Evolutionary conservation across 2,113 vertebrate genomes (phyloP).

Genomic region (Theristicus caerulescens): DNA sequence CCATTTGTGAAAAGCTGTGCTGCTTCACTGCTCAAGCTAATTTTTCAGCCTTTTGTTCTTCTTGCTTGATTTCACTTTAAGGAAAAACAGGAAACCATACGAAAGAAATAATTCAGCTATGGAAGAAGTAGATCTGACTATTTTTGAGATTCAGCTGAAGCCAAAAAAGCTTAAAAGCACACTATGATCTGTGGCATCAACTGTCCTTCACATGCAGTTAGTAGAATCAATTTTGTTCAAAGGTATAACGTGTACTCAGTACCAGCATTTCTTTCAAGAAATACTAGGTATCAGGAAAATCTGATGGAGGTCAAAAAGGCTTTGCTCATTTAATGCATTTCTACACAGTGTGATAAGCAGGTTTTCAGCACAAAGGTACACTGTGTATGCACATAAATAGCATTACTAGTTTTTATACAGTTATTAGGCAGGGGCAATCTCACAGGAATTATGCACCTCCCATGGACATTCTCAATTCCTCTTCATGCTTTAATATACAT

Average conservation of each 20-base stretch:
- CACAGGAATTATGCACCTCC: background rate
- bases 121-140: background rate
- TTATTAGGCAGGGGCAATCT: background rate
- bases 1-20: background rate
- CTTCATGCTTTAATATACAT: background rate
- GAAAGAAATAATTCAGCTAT: background rate
- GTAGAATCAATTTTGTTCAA: background rate
- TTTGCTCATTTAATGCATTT: background rate
- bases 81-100: background rate
- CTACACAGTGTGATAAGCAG: background rate
- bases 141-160: background rate
- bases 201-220: background rate
- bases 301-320: background rate
- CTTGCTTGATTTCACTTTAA: background rate
- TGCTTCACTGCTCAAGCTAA: background rate
- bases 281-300: background rate
- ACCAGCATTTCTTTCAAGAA: slow-evolving; percentile 2
- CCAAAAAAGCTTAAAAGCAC: background rate
- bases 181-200: background rate
- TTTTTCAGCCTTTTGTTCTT: background rate
- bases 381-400: background rate
- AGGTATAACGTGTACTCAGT: background rate
- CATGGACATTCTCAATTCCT: background rate
- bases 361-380: background rate
- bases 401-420: background rate